Base-by-base conservation (phyloP, 2,888 invertebrate species). In the Phyto melanocephala region DNA sequence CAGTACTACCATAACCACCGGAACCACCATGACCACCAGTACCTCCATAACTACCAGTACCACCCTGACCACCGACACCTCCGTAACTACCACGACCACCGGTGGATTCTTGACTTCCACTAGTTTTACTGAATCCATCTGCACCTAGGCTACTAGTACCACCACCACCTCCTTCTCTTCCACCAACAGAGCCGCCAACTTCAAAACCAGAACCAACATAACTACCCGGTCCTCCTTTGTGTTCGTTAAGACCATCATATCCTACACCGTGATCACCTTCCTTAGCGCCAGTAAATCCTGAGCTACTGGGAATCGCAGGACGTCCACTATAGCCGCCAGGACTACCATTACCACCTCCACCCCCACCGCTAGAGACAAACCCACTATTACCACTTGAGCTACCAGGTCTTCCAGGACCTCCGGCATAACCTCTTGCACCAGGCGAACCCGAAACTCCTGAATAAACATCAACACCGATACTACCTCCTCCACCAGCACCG, bases 1-100 rank as follows among this genome's bases (percentile, higher is more conserved):
- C 60, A 17, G 28, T 13, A 50, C 65, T 71, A 37, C 76, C 76
- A 1, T 58, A 37, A 37, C 83, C 84, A 20, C 71, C 58, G 7
- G 17, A 20, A 10, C 58, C 70, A 5, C 56, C 56, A 7, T 13
- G 11, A 10, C 22, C 62, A 37, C 28, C 56, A 17, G n/a, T n/a
- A 20, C 58, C 63, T 6, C 67, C 71, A 11, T 37, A 28, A 17
- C 62, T 67, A 17, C 77, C 65, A 10, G 33, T 24, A 15, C 79
- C 70, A 1, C 77, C 78, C 6, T 8, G 10, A 15, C 65, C 65
- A 20, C 37, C 50, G 7, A 20, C 2, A 17, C 37, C 13, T n/a
- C 80, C 56, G 45, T 56, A 22, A 17, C n/a, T n/a, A n/a, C n/a
- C n/a, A n/a, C n/a, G n/a, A n/a, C n/a, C n/a, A n/a, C n/a, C n/a